A percentile compares a stretch with the other conserved stretches of the same genome.
Evolutionary conservation across 2,888 invertebrate species (phyloP).

Genomic region (Pyrocoelia pectoralis): DNA sequence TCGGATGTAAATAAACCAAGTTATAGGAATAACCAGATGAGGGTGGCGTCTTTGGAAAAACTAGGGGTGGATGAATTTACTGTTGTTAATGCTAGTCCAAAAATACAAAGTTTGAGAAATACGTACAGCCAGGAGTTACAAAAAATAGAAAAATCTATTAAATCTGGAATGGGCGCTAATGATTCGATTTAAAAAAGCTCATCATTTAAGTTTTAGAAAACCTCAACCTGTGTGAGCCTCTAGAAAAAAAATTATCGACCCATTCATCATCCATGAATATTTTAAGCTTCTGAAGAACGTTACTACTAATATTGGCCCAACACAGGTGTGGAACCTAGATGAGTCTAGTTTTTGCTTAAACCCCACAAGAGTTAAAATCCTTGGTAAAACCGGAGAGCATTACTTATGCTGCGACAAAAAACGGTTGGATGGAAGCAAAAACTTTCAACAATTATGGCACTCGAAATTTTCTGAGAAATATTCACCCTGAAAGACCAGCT

Average conservation of each 20-base stretch:
- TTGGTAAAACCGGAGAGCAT: constrained; percentile 34
- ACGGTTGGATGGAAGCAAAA: constrained; percentile 46
- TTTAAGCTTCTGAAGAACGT: constrained; percentile 19
- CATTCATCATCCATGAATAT: constrained; percentile 35
- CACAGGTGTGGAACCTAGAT: constrained; percentile 27
- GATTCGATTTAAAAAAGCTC: constrained; percentile 40
- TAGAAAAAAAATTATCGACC: constrained; percentile 37
- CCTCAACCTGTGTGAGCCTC: constrained; percentile 43
- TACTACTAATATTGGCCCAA: constrained; percentile 10
- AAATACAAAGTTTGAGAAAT: too few relatives aligned
- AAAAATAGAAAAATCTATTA: too few relatives aligned
- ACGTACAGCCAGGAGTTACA: too few relatives aligned
- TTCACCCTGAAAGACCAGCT: constrained; percentile 38
- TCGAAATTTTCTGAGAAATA: constrained; percentile 29
- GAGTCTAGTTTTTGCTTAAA: constrained; percentile 32
- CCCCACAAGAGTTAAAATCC: constrained; percentile 24
- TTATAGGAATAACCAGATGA: too few relatives aligned
- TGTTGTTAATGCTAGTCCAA: too few relatives aligned
- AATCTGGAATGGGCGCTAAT: too few relatives aligned
- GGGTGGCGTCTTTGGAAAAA: too few relatives aligned
- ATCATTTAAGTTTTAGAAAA: constrained; percentile 44
- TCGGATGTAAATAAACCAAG: too few relatives aligned
- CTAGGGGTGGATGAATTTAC: too few relatives aligned
- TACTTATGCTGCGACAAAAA: constrained; percentile 46
- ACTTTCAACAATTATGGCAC: constrained; percentile 44